A percentile compares a stretch with the other conserved stretches of the same genome.
Evolutionary conservation across 1,140 invertebrate species (phyloP).

Genomic region (Dreissena polymorpha): DNA sequence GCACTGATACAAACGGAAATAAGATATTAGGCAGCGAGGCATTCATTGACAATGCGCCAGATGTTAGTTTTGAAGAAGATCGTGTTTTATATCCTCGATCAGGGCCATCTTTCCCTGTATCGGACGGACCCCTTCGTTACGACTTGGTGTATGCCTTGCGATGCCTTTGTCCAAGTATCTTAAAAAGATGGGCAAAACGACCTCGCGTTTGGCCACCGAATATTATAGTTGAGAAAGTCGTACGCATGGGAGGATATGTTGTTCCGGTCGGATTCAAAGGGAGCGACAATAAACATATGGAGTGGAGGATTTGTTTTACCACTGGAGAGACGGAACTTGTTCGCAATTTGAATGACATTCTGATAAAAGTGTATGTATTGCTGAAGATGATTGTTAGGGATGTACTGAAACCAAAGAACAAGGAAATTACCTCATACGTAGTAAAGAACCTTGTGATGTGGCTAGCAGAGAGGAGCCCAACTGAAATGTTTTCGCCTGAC

Average conservation of each 20-base stretch:
- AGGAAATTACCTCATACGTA: conserved; percentile 22
- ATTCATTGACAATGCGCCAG: not conserved
- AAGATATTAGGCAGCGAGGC: not conserved
- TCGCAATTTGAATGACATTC: not conserved
- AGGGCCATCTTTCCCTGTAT: not conserved
- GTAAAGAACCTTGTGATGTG: conserved; percentile 18
- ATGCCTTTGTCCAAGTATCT: not conserved
- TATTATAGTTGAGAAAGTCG: not conserved
- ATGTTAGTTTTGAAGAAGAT: not conserved
- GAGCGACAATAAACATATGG: not conserved
- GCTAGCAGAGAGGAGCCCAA: conserved; percentile 8
- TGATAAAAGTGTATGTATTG: not conserved
- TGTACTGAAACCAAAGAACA: not conserved
- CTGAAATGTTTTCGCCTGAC: not conserved
- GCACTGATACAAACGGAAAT: not conserved
- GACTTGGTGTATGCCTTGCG: not conserved
- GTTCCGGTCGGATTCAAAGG: conserved; percentile 26
- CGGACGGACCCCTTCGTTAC: not conserved
- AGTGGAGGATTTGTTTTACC: conserved; percentile 30
- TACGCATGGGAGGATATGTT: not conserved
- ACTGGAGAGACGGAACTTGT: conserved; percentile 3
- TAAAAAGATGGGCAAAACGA: not conserved
- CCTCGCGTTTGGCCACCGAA: not conserved
- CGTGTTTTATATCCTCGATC: not conserved
- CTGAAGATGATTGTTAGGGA: conserved; percentile 4